phyloP scores from a whole-genome alignment of 1,140 invertebrate genomes.

The Coenobita brevimanus region DNA sequence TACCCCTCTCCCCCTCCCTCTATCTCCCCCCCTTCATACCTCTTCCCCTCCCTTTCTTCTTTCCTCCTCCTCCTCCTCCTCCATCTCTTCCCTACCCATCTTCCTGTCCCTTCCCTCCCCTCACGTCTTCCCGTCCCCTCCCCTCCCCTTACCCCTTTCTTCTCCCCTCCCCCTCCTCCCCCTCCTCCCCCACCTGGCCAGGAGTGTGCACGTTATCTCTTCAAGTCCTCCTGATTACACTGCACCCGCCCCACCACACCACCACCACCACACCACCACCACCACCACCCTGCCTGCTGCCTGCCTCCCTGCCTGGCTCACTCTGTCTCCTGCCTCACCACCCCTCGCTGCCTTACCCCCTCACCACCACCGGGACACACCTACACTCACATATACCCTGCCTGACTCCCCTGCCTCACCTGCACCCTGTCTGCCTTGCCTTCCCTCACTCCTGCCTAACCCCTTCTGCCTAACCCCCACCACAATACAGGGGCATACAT shows the following conservation, averaged over 20 bases:
- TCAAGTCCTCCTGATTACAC: neutral
- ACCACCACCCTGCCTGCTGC: neutral
- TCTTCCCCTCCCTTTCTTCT: neutral
- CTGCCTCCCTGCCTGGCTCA: neutral
- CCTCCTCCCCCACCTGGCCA: neutral
- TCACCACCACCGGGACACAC: too few relatives aligned
- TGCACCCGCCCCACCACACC: slow-evolving; percentile 13
- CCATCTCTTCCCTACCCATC: neutral
- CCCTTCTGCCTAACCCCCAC: too few relatives aligned
- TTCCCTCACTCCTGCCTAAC: too few relatives aligned
- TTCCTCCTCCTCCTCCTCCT: neutral
- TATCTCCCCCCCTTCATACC: too few relatives aligned
- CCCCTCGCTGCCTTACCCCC: too few relatives aligned
- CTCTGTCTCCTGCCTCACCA: too few relatives aligned
- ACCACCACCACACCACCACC: neutral
- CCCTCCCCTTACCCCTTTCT: neutral
- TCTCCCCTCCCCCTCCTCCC: slow-evolving; percentile 2
- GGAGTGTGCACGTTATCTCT: neutral
- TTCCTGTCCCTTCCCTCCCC: neutral
- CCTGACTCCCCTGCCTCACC: too few relatives aligned
- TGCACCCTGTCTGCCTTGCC: too few relatives aligned
- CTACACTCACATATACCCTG: too few relatives aligned
- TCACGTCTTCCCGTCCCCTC: neutral
- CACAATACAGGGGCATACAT: too few relatives aligned
- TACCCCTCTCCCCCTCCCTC: neutral